These are phyloP conservation scores for Urocyon cinereoargenteus DNA, from an alignment of 2,797 vertebrate species.

Conservation along the genomic window DNA sequence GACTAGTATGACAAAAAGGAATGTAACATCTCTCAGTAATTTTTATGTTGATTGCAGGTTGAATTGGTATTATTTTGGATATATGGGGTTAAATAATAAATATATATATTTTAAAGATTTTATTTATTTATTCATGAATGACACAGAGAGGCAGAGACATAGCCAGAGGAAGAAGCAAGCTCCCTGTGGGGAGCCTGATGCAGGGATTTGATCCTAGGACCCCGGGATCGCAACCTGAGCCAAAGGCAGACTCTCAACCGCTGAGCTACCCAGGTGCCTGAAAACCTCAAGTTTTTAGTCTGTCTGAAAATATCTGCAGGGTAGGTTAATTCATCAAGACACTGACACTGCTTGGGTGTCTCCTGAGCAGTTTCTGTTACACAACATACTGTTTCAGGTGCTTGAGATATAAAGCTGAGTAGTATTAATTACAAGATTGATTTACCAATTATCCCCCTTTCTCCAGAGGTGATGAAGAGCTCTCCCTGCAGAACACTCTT, in stretches of 20 bases:
- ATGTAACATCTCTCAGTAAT: neutral
- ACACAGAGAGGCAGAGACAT: too few species aligned
- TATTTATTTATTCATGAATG: too few species aligned
- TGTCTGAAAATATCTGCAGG: neutral
- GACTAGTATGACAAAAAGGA: neutral
- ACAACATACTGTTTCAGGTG: neutral
- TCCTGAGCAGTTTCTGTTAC: neutral
- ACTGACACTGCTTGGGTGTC: neutral
- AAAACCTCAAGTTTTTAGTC: neutral
- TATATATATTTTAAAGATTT: neutral
- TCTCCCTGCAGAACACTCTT: neutral
- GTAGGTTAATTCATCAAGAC: neutral
- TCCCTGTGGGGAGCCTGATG: too few species aligned
- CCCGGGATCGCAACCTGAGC: too few species aligned
- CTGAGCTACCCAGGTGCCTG: too few species aligned
- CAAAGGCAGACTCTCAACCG: too few species aligned
- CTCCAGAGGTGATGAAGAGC: neutral
- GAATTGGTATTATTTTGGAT: neutral
- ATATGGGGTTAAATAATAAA: slow-evolving; percentile 7
- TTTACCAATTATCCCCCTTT: neutral
- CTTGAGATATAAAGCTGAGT: neutral
- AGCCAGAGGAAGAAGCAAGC: too few species aligned
- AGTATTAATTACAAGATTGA: neutral
- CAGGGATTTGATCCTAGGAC: too few species aligned
- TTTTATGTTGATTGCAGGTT: neutral